These are phyloP conservation scores for Phymanthus crucifer DNA, from an alignment of 92 coral and sea anemone genomes.

Conservation along the genomic window DNA sequence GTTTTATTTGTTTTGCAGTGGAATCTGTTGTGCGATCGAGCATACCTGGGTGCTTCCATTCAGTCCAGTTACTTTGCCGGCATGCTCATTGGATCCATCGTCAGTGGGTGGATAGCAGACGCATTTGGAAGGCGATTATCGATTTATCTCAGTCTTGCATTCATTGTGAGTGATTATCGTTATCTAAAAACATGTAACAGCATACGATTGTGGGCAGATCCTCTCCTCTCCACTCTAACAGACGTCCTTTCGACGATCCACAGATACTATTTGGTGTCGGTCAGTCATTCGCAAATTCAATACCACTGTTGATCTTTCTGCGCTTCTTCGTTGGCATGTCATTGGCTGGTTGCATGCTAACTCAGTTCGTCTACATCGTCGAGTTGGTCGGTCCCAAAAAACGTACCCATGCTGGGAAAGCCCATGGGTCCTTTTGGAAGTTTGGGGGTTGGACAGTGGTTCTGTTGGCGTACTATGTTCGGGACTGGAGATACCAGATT, in stretches of 20 bases:
- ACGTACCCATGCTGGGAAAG: conserved; percentile 45
- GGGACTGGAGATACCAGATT: conserved; percentile 39
- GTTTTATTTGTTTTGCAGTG: conserved; percentile 5
- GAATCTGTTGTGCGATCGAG: conserved; percentile 35
- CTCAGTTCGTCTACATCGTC: conserved; percentile 43
- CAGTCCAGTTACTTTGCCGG: conserved; percentile 43
- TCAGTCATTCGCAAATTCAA: conserved; percentile 35
- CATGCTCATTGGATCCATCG: conserved; percentile 28
- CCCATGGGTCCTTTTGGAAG: conserved; percentile 48
- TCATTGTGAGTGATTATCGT: conserved; percentile 17
- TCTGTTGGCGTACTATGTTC: conserved; percentile 34
- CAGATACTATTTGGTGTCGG: conserved; percentile 32
- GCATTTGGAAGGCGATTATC: conserved; percentile 24
- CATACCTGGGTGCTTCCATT: conserved; percentile 35
- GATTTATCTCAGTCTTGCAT: conserved; percentile 12
- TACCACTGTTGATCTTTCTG: conserved; percentile 42
- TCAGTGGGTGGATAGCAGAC: conserved; percentile 40
- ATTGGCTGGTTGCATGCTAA: conserved; percentile 43
- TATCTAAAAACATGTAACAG: background rate
- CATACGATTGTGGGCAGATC: background rate
- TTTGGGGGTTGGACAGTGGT: conserved; percentile 27
- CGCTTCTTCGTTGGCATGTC: conserved; percentile 45
- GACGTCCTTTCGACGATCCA: background rate
- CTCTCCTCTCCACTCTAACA: no score
- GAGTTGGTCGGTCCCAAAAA: conserved; percentile 46